Evolutionary conservation across 2,797 vertebrate genomes (phyloP).

Genomic region (Sebastolobus alascanus): DNA sequence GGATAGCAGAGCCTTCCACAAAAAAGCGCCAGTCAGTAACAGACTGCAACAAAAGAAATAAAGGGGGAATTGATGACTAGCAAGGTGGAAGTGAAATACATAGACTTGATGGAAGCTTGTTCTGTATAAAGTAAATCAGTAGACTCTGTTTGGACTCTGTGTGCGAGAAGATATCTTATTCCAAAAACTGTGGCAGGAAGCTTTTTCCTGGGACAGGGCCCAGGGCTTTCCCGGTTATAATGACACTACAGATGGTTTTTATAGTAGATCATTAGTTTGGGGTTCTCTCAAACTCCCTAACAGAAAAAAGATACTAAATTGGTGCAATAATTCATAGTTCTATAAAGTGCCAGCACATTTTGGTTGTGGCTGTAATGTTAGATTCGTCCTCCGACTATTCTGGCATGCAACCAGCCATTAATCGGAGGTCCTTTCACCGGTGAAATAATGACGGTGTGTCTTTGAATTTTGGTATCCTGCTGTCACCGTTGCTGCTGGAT

Average conservation of each 20-base stretch:
- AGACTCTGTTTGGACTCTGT: background rate
- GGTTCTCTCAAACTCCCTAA: conserved; percentile 3
- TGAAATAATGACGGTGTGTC: background rate
- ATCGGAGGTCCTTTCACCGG: conserved; percentile 8
- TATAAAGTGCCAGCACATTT: conserved; percentile 12
- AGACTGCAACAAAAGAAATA: background rate
- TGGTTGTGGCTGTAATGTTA: conserved; percentile 2
- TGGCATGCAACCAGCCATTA: conserved; percentile 3
- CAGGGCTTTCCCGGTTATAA: conserved; percentile 1
- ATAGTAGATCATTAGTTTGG: conserved; percentile 1
- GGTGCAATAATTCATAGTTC: conserved; percentile 10
- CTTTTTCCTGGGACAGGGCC: background rate
- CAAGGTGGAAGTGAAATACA: background rate
- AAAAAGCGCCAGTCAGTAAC: background rate
- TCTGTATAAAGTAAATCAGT: background rate
- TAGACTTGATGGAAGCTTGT: background rate
- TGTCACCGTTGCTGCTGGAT: background rate
- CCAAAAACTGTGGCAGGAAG: background rate
- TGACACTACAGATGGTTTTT: conserved; percentile 13
- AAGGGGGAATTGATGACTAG: background rate
- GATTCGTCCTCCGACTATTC: conserved; percentile 6
- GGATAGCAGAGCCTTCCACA: background rate
- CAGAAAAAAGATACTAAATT: background rate
- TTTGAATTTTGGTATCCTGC: background rate
- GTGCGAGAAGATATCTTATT: conserved; percentile 3